phyloP scores from a whole-genome alignment of 2,113 vertebrate species.

The Siniperca chuatsi region DNA sequence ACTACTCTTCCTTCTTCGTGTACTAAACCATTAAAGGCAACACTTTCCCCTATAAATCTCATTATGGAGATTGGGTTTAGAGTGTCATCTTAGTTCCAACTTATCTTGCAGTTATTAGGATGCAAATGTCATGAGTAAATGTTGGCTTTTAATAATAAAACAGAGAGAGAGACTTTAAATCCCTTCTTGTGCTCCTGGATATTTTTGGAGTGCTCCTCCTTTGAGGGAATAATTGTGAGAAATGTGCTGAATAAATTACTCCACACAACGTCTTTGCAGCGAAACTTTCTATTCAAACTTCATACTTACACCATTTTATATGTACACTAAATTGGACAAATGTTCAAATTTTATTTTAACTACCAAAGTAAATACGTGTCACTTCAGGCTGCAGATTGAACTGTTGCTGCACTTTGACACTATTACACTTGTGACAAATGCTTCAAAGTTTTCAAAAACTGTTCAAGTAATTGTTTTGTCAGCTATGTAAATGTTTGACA shows the following conservation, averaged over 20 bases:
- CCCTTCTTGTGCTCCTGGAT: slow-evolving; percentile 66
- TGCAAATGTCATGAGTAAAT: slow-evolving; percentile 77
- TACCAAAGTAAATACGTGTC: not conserved
- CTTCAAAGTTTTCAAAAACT: not conserved
- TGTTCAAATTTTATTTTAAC: slow-evolving; percentile 16
- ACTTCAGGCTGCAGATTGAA: slow-evolving; percentile 1
- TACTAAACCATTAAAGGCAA: slow-evolving; percentile 68
- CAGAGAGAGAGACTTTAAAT: slow-evolving; percentile 68
- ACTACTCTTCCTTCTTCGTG: slow-evolving; percentile 52
- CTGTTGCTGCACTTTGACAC: not conserved
- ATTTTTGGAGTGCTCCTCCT: slow-evolving; percentile 71
- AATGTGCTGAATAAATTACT: slow-evolving; percentile 69
- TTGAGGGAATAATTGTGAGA: slow-evolving; percentile 71
- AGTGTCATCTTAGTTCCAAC: slow-evolving; percentile 70
- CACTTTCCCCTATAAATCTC: slow-evolving; percentile 69
- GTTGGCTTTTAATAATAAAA: slow-evolving; percentile 81
- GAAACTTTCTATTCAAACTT: slow-evolving; percentile 21
- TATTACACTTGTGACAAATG: not conserved
- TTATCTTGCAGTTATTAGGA: slow-evolving; percentile 75
- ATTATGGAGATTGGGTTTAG: slow-evolving; percentile 72
- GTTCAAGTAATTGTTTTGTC: slow-evolving; percentile 38
- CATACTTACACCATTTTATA: not conserved
- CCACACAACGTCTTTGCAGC: slow-evolving; percentile 24
- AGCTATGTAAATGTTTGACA: slow-evolving; percentile 36
- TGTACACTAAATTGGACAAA: not conserved